Evolutionary conservation across 2,888 invertebrate species (phyloP).

Genomic region (Leptinotarsa juncta): DNA sequence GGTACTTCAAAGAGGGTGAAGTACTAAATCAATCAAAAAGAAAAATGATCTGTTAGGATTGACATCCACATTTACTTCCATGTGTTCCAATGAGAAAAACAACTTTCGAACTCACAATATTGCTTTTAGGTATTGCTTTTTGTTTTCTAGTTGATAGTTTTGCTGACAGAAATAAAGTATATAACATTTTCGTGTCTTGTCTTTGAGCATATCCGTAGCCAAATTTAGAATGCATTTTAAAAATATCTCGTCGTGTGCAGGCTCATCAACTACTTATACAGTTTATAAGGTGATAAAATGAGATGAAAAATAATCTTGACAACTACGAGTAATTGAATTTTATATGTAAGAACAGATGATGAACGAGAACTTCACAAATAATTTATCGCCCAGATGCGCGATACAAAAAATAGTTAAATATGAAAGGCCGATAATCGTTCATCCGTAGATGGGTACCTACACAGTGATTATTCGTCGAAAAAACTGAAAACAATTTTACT

Average conservation of each 20-base stretch:
- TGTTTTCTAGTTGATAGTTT: background rate
- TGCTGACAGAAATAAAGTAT: background rate
- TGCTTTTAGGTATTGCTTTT: no score
- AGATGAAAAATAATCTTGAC: conserved; percentile 13
- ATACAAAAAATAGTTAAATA: background rate
- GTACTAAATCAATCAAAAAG: no score
- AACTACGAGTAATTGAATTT: conserved; percentile 5
- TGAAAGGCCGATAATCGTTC: background rate
- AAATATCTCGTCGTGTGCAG: conserved; percentile 2
- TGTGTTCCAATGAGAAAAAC: no score
- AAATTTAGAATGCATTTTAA: conserved; percentile 11
- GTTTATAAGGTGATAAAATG: conserved; percentile 15
- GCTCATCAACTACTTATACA: background rate
- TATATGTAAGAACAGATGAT: conserved; percentile 5
- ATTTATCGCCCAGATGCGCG: background rate
- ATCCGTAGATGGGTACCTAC: background rate
- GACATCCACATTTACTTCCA: no score
- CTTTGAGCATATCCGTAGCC: background rate
- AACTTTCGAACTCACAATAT: no score
- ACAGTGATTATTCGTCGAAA: background rate
- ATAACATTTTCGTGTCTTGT: background rate
- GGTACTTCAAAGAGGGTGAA: no score
- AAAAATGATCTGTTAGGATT: no score
- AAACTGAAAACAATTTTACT: no score
- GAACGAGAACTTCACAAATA: conserved; percentile 3